These are phyloP conservation scores for Amphipoea oculea DNA, from an alignment of 2,888 invertebrate genomes.

Conservation along the genomic window DNA sequence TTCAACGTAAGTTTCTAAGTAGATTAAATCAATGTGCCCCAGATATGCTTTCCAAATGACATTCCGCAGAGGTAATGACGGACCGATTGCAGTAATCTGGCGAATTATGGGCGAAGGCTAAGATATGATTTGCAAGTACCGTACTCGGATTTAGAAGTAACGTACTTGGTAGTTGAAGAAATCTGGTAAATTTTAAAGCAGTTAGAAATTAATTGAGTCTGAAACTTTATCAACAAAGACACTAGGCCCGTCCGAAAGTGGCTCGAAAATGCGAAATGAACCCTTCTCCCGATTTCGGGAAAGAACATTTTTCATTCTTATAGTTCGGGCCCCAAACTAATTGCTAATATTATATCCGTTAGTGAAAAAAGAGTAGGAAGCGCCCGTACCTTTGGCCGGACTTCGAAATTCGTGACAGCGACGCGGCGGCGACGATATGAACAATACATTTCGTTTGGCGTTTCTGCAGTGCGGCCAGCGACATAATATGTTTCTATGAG, in stretches of 20 bases:
- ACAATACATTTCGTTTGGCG: too few species aligned
- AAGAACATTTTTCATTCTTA: background rate
- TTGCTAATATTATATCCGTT: too few species aligned
- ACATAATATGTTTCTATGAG: too few species aligned
- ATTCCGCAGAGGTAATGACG: conserved; percentile 50
- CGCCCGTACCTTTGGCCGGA: background rate
- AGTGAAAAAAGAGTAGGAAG: background rate
- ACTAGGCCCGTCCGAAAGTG: too few species aligned
- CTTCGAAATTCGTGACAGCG: too few species aligned
- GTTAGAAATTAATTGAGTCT: background rate
- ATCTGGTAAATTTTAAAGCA: conserved; percentile 14
- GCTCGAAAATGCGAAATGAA: too few species aligned
- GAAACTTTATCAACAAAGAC: too few species aligned
- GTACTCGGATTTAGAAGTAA: conserved; percentile 39
- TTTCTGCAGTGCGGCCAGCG: too few species aligned
- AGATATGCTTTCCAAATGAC: conserved; percentile 47
- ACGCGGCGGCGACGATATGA: too few species aligned
- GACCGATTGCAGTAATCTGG: conserved; percentile 51
- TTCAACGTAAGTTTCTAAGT: conserved; percentile 1
- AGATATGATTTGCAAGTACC: conserved; percentile 56
- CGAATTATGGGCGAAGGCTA: conserved; percentile 19
- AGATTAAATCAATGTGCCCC: conserved; percentile 33
- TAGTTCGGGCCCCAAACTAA: background rate
- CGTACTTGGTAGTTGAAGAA: background rate
- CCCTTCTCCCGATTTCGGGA: too few species aligned